A percentile compares a stretch with the other conserved stretches of the same genome.
These are phyloP conservation scores for Pseudoatta argentina DNA, from an alignment of 1,140 invertebrate species.

Conservation along the genomic window DNA sequence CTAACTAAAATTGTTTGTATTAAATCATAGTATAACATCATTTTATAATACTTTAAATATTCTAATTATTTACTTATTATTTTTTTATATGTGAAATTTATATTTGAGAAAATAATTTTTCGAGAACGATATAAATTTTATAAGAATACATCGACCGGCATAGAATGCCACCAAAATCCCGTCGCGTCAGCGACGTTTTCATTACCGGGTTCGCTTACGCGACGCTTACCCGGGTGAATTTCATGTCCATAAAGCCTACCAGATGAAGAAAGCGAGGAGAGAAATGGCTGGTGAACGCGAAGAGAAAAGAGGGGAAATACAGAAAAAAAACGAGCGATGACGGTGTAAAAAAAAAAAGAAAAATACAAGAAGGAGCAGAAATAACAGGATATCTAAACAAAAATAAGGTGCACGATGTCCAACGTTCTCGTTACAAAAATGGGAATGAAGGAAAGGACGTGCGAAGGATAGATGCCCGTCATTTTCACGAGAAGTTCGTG, in stretches of 20 bases:
- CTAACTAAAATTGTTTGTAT: background rate
- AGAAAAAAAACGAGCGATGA: slow-evolving; percentile 21
- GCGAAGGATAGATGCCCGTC: slow-evolving; percentile 49
- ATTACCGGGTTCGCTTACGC: slow-evolving; percentile 53
- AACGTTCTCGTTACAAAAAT: slow-evolving; percentile 50
- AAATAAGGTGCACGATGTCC: slow-evolving; percentile 46
- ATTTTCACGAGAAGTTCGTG: slow-evolving; percentile 53
- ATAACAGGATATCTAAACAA: slow-evolving; percentile 55
- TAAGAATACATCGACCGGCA: slow-evolving; percentile 27
- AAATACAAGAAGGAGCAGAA: slow-evolving; percentile 37
- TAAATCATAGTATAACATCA: background rate
- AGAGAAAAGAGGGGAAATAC: background rate
- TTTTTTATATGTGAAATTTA: background rate
- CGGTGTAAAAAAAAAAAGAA: slow-evolving; percentile 48
- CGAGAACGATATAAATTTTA: background rate
- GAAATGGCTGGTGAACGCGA: background rate
- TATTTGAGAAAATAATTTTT: background rate
- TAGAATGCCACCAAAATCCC: slow-evolving; percentile 36
- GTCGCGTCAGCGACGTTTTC: slow-evolving; percentile 67
- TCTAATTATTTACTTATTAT: background rate
- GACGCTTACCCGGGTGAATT: slow-evolving; percentile 40
- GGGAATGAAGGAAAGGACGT: slow-evolving; percentile 12
- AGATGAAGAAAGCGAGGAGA: slow-evolving; percentile 23
- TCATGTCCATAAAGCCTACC: slow-evolving; percentile 48
- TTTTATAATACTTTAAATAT: background rate